phyloP scores from a whole-genome alignment of 2,113 vertebrate species.

The Capreolus pygargus region DNA sequence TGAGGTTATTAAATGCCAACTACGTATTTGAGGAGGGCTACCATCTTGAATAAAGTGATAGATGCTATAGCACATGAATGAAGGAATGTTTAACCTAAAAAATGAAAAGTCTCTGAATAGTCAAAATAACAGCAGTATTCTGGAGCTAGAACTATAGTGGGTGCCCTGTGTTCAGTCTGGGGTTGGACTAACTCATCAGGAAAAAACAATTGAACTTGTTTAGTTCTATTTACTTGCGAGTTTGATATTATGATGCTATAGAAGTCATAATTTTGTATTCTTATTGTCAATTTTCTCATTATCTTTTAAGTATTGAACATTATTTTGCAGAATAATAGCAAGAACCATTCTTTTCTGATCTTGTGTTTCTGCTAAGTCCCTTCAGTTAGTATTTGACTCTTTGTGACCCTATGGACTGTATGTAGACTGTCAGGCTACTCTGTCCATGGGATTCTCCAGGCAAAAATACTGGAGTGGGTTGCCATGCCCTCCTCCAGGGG shows the following conservation, averaged over 20 bases:
- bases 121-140: background rate
- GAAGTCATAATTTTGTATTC: background rate
- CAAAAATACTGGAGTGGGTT: background rate
- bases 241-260: background rate
- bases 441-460: background rate
- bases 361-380: background rate
- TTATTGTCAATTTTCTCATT: background rate
- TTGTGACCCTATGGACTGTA: background rate
- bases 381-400: accelerated
- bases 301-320: background rate
- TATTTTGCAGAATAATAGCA: background rate
- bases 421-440: background rate
- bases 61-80: background rate
- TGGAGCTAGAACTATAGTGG: accelerated
- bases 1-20: background rate
- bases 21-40: background rate
- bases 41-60: background rate
- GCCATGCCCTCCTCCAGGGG: background rate
- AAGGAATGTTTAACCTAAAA: background rate
- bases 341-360: background rate
- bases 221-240: background rate
- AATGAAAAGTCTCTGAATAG: background rate
- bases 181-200: background rate
- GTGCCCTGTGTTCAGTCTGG: background rate
- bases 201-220: background rate